Evolutionary conservation across 2,888 invertebrate species (phyloP).

Genomic region (Drosophila mulleri): DNA sequence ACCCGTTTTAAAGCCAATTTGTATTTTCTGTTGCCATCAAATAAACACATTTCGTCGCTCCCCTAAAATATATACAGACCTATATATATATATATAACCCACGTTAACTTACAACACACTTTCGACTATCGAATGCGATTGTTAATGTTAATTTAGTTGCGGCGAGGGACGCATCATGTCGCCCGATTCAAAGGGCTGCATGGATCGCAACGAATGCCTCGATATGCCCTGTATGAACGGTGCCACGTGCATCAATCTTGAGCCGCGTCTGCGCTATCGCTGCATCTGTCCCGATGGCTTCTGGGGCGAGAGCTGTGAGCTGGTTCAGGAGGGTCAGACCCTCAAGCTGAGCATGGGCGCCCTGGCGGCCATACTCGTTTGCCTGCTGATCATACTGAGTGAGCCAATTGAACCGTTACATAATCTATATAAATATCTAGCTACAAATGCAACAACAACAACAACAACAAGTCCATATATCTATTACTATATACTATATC

Average conservation of each 20-base stretch:
- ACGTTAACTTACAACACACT: constrained; percentile 9
- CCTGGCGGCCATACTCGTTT: constrained; percentile 98
- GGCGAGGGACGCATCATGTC: constrained; percentile 96
- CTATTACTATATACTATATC: not conserved
- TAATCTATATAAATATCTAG: constrained; percentile 11
- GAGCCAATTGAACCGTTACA: constrained; percentile 87
- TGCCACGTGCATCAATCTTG: constrained; percentile 96
- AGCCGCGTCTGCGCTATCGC: constrained; percentile 93
- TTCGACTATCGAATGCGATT: constrained; percentile 14
- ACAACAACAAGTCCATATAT: constrained; percentile 5
- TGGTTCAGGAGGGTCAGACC: constrained; percentile 96
- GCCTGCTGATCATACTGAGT: constrained; percentile 98
- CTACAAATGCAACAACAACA: constrained; percentile 34
- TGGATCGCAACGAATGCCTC: constrained; percentile 97
- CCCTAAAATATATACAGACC: constrained; percentile 1
- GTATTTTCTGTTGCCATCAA: constrained; percentile 3
- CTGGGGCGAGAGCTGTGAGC: constrained; percentile 97
- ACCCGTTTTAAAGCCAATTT: constrained; percentile 1
- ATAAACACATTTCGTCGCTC: constrained; percentile 2
- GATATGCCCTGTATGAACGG: constrained; percentile 97
- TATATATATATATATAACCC: not conserved
- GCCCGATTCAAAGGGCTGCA: constrained; percentile 95
- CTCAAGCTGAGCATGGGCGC: constrained; percentile 98
- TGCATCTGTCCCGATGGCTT: constrained; percentile 96
- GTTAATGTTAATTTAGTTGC: constrained; percentile 87